Percentiles rank a stretch among this genome's conserved stretches.
Conservation (phyloP, 2,888 invertebrate genomes). For the Tineola bisselliella region DNA sequence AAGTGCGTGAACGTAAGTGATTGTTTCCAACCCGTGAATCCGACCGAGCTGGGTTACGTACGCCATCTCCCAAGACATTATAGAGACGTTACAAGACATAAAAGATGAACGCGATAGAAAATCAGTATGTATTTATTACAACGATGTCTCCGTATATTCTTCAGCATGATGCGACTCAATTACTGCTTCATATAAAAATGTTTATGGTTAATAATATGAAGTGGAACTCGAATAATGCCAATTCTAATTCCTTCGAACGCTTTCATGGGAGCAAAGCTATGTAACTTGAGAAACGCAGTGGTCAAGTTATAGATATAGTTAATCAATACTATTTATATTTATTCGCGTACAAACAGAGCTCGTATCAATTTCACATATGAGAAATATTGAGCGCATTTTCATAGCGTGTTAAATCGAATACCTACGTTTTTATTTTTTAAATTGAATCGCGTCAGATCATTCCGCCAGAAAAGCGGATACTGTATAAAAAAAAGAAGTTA, state of each 20-base stretch:
- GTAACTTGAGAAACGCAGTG: neutral
- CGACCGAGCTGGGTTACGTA: neutral
- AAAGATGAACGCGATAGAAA: too few relatives aligned
- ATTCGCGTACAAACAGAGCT: neutral
- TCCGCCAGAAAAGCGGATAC: neutral
- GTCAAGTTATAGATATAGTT: neutral
- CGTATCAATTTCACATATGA: neutral
- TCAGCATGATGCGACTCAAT: too few relatives aligned
- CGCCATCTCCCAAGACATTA: too few relatives aligned
- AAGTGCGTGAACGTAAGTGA: conserved; percentile 2
- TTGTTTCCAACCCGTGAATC: neutral
- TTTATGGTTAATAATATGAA: too few relatives aligned
- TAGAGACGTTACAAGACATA: too few relatives aligned
- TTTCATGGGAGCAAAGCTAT: neutral
- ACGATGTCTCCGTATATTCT: too few relatives aligned
- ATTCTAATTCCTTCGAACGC: too few relatives aligned
- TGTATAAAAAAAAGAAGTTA: conserved; percentile 2
- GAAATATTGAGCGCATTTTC: neutral
- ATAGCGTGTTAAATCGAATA: neutral
- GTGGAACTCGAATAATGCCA: too few relatives aligned
- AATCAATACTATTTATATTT: neutral
- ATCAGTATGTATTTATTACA: too few relatives aligned
- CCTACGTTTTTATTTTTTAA: neutral
- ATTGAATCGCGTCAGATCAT: neutral
- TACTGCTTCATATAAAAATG: too few relatives aligned